Conservation (phyloP, 2,797 vertebrate species). For the Philypnodon macrostomus region DNA sequence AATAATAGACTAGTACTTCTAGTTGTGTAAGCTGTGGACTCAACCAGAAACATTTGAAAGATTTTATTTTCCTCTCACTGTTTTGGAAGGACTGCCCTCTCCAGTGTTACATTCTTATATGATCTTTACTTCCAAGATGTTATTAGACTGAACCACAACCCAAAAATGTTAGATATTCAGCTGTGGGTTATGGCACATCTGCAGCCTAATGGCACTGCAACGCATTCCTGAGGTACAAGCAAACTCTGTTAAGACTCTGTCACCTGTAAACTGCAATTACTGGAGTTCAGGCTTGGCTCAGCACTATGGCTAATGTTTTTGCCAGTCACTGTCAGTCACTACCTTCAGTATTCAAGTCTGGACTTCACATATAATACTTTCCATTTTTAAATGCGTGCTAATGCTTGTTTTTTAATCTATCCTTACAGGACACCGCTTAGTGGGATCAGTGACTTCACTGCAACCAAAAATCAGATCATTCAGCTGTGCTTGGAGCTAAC, state of each 20-base stretch:
- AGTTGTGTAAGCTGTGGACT: neutral
- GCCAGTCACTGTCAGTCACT: neutral
- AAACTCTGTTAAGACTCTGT: conserved; percentile 24
- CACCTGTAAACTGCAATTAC: conserved; percentile 26
- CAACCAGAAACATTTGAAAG: neutral
- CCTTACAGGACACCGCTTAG: conserved; percentile 88
- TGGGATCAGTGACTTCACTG: conserved; percentile 93
- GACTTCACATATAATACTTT: too few relatives aligned
- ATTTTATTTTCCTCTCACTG: neutral
- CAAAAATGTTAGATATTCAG: conserved; percentile 7
- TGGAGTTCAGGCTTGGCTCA: conserved; percentile 23
- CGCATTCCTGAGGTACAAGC: conserved; percentile 20
- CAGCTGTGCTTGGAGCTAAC: conserved; percentile 97
- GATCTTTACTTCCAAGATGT: conserved; percentile 3
- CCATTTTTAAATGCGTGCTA: too few relatives aligned
- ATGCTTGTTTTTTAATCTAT: conserved; percentile 22
- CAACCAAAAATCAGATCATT: conserved; percentile 98
- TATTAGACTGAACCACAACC: neutral
- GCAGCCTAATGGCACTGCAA: conserved; percentile 17
- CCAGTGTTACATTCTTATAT: conserved; percentile 2
- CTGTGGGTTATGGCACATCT: conserved; percentile 1
- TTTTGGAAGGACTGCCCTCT: neutral
- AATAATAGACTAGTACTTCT: conserved; percentile 8
- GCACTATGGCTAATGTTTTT: conserved; percentile 10
- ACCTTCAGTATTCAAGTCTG: conserved; percentile 11